Evolutionary conservation across 1,140 invertebrate species (phyloP).

Genomic region (Macrobrachium nipponense): DNA sequence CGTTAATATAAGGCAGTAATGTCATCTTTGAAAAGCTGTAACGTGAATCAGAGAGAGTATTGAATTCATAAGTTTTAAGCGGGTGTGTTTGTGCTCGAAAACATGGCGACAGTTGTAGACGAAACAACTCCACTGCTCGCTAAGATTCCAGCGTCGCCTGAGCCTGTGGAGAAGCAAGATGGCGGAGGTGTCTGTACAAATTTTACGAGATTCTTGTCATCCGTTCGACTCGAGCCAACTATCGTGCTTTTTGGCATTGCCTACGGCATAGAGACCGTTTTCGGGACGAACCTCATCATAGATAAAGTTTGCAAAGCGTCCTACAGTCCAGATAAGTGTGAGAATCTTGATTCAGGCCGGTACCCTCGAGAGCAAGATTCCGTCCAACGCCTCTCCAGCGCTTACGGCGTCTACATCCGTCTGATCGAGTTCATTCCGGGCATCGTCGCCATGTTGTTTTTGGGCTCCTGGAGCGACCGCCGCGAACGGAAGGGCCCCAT

Average conservation of each 20-base stretch:
- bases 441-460: neutral
- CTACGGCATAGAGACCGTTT: neutral
- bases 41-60: too few species aligned
- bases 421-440: neutral
- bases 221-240: neutral
- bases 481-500: neutral
- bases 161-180: too few species aligned
- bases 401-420: neutral
- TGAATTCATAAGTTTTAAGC: too few species aligned
- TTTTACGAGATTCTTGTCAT: too few species aligned
- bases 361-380: neutral
- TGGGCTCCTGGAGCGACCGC: conserved; percentile 3
- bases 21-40: too few species aligned
- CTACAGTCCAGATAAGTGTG: neutral
- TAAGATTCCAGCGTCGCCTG: too few species aligned
- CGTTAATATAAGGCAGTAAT: too few species aligned
- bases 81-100: too few species aligned
- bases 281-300: neutral
- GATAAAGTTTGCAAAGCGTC: conserved; percentile 1
- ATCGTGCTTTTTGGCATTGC: neutral
- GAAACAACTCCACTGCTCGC: too few species aligned
- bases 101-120: too few species aligned
- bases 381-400: neutral
- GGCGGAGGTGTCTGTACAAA: too few species aligned
- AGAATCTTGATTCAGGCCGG: neutral